Base-by-base conservation (phyloP, 2,113 vertebrate genomes). In the Lasiurus borealis region DNA sequence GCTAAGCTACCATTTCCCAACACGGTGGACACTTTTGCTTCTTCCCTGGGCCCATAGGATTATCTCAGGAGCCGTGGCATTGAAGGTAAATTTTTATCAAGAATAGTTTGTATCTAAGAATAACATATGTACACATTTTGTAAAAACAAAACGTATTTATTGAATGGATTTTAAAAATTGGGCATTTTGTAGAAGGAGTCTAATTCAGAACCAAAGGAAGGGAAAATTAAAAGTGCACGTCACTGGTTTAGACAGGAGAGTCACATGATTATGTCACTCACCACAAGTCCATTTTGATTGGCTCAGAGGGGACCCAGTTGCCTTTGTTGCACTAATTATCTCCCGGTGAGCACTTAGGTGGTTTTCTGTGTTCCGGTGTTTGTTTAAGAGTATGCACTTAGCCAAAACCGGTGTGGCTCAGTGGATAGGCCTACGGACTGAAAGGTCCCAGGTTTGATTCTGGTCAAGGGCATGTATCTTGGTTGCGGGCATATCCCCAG, bases 361-460 rank as follows among this genome's bases (percentile, higher is more conserved):
- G 95, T 90, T 92, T 88, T 94, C 90, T 97, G 91, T 96, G 84
- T 95, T 96, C 85, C 82, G 93, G 86, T 92, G 31, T 91, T 96
- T 95, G 85, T 91, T 95, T 52, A 92, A 88, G 78, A 66, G 15
- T 73, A 18, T 23, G 64, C 77, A n/a, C 21, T 78, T 92, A 92
- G 84, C 40, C 40, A 40, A 40, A 40, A 40, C 40, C 5, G 40
- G 40, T 40, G 3, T 40, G 40, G 40, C 40, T 40, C 40, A 40
- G 40, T 40, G 40, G 40, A 40, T 40, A 40, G 40, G 40, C 40
- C 40, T 40, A 40, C 3, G 40, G 40, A 40, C 40, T 40, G 40
- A 40, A 40, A 40, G 40, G 40, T 40, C 40, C 40, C 40, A 40
- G 40, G 40, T 40, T 40, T 5, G 40, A 40, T 40, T 40, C 40